A percentile compares a stretch with the other conserved stretches of the same genome.
Evolutionary conservation across 2,113 vertebrate genomes (phyloP).

Genomic region (Sander lucioperca): DNA sequence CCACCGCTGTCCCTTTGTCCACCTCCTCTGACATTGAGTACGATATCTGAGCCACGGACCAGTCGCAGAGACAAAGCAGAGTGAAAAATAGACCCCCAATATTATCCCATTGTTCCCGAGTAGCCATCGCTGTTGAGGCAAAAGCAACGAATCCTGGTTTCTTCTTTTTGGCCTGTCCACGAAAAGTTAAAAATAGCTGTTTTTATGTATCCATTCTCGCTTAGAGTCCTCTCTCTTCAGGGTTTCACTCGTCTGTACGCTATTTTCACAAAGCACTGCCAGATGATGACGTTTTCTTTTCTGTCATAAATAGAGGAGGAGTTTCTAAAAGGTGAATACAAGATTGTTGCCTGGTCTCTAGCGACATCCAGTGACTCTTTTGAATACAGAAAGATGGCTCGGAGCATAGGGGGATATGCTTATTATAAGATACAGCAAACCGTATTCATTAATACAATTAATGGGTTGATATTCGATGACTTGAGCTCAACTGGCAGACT

Average conservation of each 20-base stretch:
- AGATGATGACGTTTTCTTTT: slow-evolving; percentile 55
- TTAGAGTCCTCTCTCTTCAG: background rate
- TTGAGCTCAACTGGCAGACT: background rate
- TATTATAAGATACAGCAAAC: rapidly evolving
- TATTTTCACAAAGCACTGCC: slow-evolving; percentile 49
- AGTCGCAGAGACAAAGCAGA: slow-evolving; percentile 73
- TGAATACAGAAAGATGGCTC: background rate
- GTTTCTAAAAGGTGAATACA: background rate
- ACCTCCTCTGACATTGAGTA: slow-evolving; percentile 83
- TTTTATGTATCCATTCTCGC: slow-evolving; percentile 27
- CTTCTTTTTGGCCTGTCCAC: background rate
- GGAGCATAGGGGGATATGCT: background rate
- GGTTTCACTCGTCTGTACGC: slow-evolving; percentile 4
- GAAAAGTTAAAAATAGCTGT: background rate
- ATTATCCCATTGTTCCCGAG: slow-evolving; percentile 37
- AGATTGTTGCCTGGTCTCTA: slow-evolving; percentile 68
- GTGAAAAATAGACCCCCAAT: slow-evolving; percentile 36
- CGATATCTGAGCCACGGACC: slow-evolving; percentile 74
- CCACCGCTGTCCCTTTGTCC: slow-evolving; percentile 79
- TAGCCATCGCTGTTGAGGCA: slow-evolving; percentile 55
- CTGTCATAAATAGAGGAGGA: slow-evolving; percentile 53
- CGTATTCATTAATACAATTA: background rate
- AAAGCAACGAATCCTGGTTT: background rate
- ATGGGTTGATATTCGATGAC: background rate
- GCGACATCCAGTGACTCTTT: slow-evolving; percentile 71